Base-by-base conservation (phyloP, 2,888 invertebrate genomes). In the Drosophila emarginata region DNA sequence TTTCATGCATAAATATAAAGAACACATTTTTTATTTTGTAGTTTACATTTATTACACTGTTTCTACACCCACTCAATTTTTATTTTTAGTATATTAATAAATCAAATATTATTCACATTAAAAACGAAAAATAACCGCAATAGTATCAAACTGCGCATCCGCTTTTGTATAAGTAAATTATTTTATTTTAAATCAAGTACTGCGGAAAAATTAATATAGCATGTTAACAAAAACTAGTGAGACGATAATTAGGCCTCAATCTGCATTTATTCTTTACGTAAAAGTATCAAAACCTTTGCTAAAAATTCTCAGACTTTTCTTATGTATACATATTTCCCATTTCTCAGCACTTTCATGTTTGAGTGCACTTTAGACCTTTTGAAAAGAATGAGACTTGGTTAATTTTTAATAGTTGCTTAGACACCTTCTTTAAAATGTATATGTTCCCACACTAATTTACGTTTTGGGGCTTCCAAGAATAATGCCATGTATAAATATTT, bases 381-480 rank as follows among this genome's bases (percentile, higher is more conserved):
- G 6, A n/a, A 37, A 14, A 39, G 37, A 37, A 37, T 37, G n/a
- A 50, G 45, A 36, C 61, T 53, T 62, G n/a, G 63, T 70, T 71
- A 37, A 67, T 39, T 39, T 39, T 14, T 72, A 64, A 79, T 85
- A 69, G 70, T 66, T 80, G 64, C 61, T 66, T 64, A 72, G 74
- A 78, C 81, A 74, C 72, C 73, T 79, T 28, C 57, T 72, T 32
- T 54, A 37, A 45, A 67, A 45, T 67, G 51, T 70, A 66, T 64
- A 61, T 68, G 74, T 84, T 82, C 82, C 75, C 82, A 82, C 82
- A 75, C 75, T 74, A 72, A 78, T 80, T 82, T 86, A 83, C 83
- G 85, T 62, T 61, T 68, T 45, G n/a, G 53, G 18, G 56, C 58
- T 74, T 67, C 77, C 69, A 32, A 72, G 84, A 84, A 45, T 45